Evolutionary conservation across 2,888 invertebrate species (phyloP).

Genomic region (Byasa hedistus): DNA sequence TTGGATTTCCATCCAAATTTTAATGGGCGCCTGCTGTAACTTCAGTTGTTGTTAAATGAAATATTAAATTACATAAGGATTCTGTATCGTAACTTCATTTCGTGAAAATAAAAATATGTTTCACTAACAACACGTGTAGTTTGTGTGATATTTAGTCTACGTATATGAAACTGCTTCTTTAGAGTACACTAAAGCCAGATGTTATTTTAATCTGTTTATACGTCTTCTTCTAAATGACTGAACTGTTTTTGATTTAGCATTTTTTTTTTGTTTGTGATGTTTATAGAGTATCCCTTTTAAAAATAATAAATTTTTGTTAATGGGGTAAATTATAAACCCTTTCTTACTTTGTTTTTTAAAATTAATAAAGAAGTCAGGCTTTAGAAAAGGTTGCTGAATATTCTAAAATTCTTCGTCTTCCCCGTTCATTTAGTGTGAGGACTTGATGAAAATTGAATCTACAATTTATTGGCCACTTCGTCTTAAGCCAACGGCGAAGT

Average conservation of each 20-base stretch:
- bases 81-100: neutral
- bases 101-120: no score
- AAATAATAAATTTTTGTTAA: no score
- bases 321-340: no score
- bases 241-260: no score
- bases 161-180: no score
- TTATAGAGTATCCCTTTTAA: no score
- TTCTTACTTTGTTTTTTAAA: neutral
- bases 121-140: no score
- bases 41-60: constrained; percentile 2
- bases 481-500: constrained; percentile 7
- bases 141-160: no score
- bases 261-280: no score
- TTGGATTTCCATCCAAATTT: constrained; percentile 22
- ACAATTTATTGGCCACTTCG: constrained; percentile 10
- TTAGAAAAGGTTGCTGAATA: neutral
- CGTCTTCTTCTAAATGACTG: no score
- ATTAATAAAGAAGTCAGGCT: neutral
- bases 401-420: neutral
- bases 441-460: constrained; percentile 1
- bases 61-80: neutral
- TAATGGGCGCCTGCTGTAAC: constrained; percentile 9
- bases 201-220: no score
- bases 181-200: no score
- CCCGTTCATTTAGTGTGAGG: neutral